A percentile compares a stretch with the other conserved stretches of the same genome.
Evolutionary conservation across 2,797 vertebrate genomes (phyloP).

Genomic region (Acomys russatus): DNA sequence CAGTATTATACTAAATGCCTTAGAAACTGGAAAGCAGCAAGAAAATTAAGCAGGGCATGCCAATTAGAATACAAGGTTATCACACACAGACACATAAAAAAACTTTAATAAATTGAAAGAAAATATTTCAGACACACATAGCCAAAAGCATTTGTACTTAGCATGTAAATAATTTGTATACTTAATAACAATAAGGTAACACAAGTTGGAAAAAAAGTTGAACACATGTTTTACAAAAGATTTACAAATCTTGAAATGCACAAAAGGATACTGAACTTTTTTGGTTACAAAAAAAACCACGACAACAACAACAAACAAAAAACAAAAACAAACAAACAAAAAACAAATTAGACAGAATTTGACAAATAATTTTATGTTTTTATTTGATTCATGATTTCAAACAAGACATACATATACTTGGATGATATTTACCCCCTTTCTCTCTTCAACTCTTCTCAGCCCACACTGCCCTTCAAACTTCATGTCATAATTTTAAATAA

Average conservation of each 20-base stretch:
- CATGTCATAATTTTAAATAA: not conserved
- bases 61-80: not conserved
- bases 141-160: not conserved
- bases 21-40: not conserved
- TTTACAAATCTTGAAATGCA: not conserved
- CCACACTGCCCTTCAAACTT: not conserved
- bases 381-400: not conserved
- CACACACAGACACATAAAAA: not conserved
- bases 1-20: not conserved
- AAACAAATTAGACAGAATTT: not conserved
- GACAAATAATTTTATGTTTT: not conserved
- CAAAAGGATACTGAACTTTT: not conserved
- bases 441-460: not conserved
- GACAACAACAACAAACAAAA: slow-evolving; percentile 8
- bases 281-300: not conserved
- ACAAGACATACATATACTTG: not conserved
- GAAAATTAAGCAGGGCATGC: not conserved
- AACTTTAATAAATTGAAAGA: not conserved
- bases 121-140: not conserved
- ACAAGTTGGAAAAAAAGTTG: not conserved
- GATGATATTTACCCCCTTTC: not conserved
- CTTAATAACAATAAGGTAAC: not conserved
- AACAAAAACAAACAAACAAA: not conserved
- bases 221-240: not conserved
- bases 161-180: not conserved